Percentiles rank a stretch among this genome's conserved stretches.
Conservation (phyloP, 2,113 vertebrate genomes). For the Ptilonorhynchus violaceus region DNA sequence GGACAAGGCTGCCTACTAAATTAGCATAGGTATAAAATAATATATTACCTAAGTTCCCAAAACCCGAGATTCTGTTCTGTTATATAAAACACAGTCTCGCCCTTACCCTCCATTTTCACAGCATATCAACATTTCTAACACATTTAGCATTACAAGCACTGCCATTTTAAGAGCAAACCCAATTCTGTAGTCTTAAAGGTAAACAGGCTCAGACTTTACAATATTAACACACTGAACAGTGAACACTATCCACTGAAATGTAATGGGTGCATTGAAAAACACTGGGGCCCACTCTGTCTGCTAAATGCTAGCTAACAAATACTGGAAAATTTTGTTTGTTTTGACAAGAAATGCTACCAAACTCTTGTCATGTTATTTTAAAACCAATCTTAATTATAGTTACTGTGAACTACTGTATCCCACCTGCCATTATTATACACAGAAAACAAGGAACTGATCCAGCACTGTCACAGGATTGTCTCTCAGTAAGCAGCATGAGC, state of each 20-base stretch:
- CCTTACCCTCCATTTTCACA: not conserved
- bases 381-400: not conserved
- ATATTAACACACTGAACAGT: not conserved
- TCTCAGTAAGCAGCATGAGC: not conserved
- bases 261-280: not conserved
- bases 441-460: not conserved
- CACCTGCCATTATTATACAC: not conserved
- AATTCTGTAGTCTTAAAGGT: not conserved
- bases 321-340: not conserved
- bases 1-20: not conserved
- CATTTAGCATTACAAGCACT: not conserved
- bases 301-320: not conserved
- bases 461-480: not conserved
- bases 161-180: slow-evolving; percentile 2
- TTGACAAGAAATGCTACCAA: not conserved
- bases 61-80: not conserved
- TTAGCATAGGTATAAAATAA: not conserved
- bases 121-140: not conserved
- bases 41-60: not conserved
- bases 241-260: not conserved
- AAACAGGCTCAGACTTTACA: not conserved
- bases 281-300: not conserved
- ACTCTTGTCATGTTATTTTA: not conserved
- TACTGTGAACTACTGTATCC: not conserved
- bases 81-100: not conserved